Evolutionary conservation across 2,797 vertebrate species (phyloP).

Genomic region (Scomberomorus guttatus): DNA sequence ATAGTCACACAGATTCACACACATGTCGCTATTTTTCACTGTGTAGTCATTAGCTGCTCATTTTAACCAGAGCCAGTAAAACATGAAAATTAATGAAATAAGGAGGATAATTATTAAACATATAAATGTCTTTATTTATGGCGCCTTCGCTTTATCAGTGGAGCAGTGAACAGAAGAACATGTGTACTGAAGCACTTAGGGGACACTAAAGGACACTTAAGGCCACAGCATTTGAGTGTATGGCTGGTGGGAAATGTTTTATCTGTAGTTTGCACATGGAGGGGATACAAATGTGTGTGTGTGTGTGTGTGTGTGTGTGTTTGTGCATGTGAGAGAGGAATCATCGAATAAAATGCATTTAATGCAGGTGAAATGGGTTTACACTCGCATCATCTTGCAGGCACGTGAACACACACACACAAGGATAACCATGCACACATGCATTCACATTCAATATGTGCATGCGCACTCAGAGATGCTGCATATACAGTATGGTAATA

Average conservation of each 20-base stretch:
- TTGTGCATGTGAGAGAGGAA: constrained; percentile 9
- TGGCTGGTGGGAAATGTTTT: constrained; percentile 57
- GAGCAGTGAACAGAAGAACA: constrained; percentile 46
- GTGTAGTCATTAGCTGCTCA: constrained; percentile 42
- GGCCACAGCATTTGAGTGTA: constrained; percentile 23
- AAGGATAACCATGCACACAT: not conserved
- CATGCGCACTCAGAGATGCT: constrained; percentile 8
- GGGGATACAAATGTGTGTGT: constrained; percentile 32
- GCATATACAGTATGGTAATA: constrained; percentile 14
- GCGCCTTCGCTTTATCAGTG: constrained; percentile 32
- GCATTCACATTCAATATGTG: not conserved
- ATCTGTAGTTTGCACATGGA: constrained; percentile 69
- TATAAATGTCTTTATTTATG: constrained; percentile 41
- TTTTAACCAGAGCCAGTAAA: constrained; percentile 31
- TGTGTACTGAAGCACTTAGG: constrained; percentile 29
- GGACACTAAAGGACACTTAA: constrained; percentile 50
- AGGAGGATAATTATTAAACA: constrained; percentile 44
- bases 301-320: constrained; percentile 26
- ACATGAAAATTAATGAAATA: constrained; percentile 30
- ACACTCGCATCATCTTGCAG: not conserved
- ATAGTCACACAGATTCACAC: constrained; percentile 21
- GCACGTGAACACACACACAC: not conserved
- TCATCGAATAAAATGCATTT: constrained; percentile 45
- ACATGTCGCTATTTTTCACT: constrained; percentile 32
- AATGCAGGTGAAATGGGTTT: constrained; percentile 50